Evolutionary conservation across 2,888 invertebrate species (phyloP).

Genomic region (Cryptus viduatorius): DNA sequence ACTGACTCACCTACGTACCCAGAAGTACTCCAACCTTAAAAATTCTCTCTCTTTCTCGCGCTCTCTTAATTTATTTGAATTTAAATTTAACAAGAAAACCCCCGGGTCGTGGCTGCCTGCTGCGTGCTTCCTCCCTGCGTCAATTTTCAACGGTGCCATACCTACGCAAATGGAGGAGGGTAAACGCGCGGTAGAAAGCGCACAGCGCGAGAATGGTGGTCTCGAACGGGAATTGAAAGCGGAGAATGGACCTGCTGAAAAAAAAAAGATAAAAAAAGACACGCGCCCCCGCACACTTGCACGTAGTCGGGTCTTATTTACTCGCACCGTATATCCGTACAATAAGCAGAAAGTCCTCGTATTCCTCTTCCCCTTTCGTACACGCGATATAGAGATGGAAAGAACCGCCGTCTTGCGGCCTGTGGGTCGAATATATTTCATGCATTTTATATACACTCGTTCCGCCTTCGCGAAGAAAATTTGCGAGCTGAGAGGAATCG

Average conservation of each 20-base stretch:
- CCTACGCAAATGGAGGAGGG: constrained; percentile 25
- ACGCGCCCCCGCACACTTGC: constrained; percentile 7
- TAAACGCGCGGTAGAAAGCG: constrained; percentile 39
- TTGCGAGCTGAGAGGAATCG: constrained; percentile 55
- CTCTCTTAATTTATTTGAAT: constrained; percentile 77
- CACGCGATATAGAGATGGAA: constrained; percentile 37
- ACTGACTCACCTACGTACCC: constrained; percentile 9
- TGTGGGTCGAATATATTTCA: constrained; percentile 71
- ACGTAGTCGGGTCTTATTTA: constrained; percentile 6
- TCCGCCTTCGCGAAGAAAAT: constrained; percentile 22
- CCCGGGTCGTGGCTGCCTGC: constrained; percentile 17
- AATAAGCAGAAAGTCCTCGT: constrained; percentile 48
- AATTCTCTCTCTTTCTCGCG: constrained; percentile 59
- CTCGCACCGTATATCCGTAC: constrained; percentile 22
- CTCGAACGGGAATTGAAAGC: constrained; percentile 65
- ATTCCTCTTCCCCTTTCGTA: constrained; percentile 28
- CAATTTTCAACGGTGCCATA: constrained; percentile 34
- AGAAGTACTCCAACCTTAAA: constrained; percentile 66
- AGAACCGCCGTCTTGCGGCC: constrained; percentile 50
- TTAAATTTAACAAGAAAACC: constrained; percentile 78
- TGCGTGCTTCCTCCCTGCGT: constrained; percentile 23
- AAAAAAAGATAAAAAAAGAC: constrained; percentile 12
- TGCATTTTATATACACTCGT: constrained; percentile 71
- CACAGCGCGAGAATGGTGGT: constrained; percentile 35
- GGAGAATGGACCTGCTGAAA: constrained; percentile 45